These are phyloP conservation scores for Lagopus muta DNA, from an alignment of 2,113 vertebrate species.

Conservation along the genomic window DNA sequence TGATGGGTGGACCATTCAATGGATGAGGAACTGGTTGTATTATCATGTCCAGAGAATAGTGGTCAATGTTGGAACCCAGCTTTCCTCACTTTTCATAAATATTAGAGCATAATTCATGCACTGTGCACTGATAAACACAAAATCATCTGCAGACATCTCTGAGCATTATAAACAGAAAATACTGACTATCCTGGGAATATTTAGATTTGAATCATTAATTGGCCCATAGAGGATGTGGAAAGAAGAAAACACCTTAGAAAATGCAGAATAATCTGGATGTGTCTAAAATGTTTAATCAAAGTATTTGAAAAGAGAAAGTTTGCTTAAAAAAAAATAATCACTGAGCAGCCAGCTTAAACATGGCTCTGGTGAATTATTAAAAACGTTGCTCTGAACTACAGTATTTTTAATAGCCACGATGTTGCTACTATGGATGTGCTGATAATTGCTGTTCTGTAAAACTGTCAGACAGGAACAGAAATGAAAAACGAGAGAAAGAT, in stretches of 20 bases:
- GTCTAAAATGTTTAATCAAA: neutral
- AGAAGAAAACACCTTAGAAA: neutral
- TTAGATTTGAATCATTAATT: neutral
- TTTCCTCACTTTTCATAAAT: neutral
- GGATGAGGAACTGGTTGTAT: neutral
- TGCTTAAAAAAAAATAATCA: neutral
- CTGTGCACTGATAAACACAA: slow-evolving; percentile 45
- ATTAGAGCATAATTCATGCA: slow-evolving; percentile 64
- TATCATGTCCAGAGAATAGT: neutral
- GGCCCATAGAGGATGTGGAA: neutral
- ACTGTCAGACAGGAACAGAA: neutral
- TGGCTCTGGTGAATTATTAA: slow-evolving; percentile 30
- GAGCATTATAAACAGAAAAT: slow-evolving; percentile 43
- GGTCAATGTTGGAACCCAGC: neutral
- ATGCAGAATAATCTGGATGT: neutral
- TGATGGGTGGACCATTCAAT: neutral
- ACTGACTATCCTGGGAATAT: slow-evolving; percentile 15
- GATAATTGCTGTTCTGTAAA: slow-evolving; percentile 44
- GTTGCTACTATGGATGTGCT: neutral
- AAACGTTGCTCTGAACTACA: neutral
- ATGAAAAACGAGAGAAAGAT: neutral
- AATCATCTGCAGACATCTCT: slow-evolving; percentile 54
- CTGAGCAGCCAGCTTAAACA: neutral
- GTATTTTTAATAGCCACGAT: slow-evolving; percentile 4
- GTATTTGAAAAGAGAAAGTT: neutral